phyloP scores from a whole-genome alignment of 2,888 invertebrate genomes.

The Mesochorus sp. region DNA sequence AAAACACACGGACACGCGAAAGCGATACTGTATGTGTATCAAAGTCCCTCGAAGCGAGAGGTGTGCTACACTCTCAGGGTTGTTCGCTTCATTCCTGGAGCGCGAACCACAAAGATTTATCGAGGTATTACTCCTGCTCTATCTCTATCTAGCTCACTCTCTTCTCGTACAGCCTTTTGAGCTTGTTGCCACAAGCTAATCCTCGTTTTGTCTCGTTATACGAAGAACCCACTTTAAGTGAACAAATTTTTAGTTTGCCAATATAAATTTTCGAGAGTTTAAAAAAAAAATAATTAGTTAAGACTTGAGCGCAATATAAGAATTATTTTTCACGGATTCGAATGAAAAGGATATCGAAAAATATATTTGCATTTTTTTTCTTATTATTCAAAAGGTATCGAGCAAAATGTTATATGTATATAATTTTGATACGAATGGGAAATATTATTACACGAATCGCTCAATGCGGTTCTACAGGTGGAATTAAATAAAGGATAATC shows the following conservation, averaged over 20 bases:
- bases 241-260: not conserved
- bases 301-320: not conserved
- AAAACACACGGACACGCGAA: not conserved
- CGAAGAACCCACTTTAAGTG: constrained; percentile 7
- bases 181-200: constrained; percentile 34
- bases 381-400: not conserved
- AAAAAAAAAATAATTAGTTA: not conserved
- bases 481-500: constrained; percentile 37
- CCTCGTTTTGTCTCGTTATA: constrained; percentile 48
- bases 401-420: no score
- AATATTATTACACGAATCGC: constrained; percentile 39
- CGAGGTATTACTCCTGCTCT: constrained; percentile 40
- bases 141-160: not conserved
- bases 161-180: not conserved
- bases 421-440: not conserved
- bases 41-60: constrained; percentile 27
- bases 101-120: constrained; percentile 50
- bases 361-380: no score
- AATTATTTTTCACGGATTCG: not conserved
- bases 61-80: constrained; percentile 22
- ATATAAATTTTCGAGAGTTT: not conserved
- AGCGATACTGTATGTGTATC: not conserved
- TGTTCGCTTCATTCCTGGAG: constrained; percentile 29
- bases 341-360: no score
- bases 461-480: constrained; percentile 29